Evolutionary conservation across 1,140 invertebrate species (phyloP).

Genomic region (Hypothenemus hampei): DNA sequence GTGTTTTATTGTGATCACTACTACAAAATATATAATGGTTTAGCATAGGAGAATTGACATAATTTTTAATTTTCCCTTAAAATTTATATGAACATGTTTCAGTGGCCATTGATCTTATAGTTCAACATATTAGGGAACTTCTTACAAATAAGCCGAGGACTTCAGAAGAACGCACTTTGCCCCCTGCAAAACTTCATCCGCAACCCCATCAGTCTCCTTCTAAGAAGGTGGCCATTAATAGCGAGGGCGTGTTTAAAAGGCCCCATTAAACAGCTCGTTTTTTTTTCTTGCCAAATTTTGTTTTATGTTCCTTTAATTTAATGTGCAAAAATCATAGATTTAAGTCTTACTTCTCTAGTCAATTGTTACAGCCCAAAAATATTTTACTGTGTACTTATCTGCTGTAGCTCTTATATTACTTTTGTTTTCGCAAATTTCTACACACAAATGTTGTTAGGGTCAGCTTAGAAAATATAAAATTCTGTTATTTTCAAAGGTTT

Average conservation of each 20-base stretch:
- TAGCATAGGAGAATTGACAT: too few relatives aligned
- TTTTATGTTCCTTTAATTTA: not conserved
- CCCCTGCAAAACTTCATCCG: not conserved
- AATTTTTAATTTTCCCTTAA: not conserved
- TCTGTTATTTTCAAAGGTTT: too few relatives aligned
- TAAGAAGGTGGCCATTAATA: slow-evolving; percentile 26
- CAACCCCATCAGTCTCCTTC: slow-evolving; percentile 25
- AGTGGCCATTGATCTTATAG: slow-evolving; percentile 90
- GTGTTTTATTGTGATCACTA: too few relatives aligned
- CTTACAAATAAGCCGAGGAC: slow-evolving; percentile 52
- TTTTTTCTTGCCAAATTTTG: not conserved
- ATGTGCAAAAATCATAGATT: not conserved
- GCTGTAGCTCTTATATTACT: too few relatives aligned
- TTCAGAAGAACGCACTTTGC: slow-evolving; percentile 24
- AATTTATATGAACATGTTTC: slow-evolving; percentile 2
- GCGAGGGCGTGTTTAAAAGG: slow-evolving; percentile 36
- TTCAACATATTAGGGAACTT: slow-evolving; percentile 87
- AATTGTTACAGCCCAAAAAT: too few relatives aligned
- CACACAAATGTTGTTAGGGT: too few relatives aligned
- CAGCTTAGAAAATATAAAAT: too few relatives aligned
- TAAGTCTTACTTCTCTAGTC: too few relatives aligned
- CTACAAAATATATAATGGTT: too few relatives aligned
- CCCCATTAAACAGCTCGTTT: slow-evolving; percentile 37
- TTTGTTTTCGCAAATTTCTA: too few relatives aligned
- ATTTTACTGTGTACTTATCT: too few relatives aligned